Conservation (phyloP, 2,113 vertebrate genomes). For the Podarcis raffonei region DNA sequence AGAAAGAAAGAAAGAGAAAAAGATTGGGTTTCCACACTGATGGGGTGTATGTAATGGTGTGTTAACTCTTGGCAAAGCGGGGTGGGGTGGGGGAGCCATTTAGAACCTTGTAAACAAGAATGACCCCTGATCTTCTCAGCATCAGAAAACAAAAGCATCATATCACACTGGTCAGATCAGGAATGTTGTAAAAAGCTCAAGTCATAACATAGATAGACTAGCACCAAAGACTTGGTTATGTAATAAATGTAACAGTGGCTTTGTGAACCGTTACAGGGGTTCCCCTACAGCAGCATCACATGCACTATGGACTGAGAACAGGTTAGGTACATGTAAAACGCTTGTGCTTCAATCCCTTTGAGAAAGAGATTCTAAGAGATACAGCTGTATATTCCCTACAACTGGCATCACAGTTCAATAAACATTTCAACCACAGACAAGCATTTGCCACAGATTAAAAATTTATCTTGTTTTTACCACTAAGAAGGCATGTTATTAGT, state of each 20-base stretch:
- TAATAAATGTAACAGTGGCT: constrained; percentile 57
- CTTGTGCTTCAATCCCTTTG: constrained; percentile 70
- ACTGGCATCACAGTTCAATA: constrained; percentile 61
- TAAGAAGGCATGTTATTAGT: constrained; percentile 50
- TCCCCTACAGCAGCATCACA: constrained; percentile 52
- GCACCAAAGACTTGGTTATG: constrained; percentile 43
- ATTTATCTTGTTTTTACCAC: constrained; percentile 37
- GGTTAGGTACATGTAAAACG: constrained; percentile 51
- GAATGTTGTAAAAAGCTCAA: constrained; percentile 23
- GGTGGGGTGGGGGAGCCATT: constrained; percentile 8
- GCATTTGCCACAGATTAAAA: constrained; percentile 54
- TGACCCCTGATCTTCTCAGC: neutral
- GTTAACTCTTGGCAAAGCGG: constrained; percentile 25
- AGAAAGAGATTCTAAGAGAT: constrained; percentile 63
- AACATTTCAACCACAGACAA: constrained; percentile 59
- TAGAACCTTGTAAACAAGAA: constrained; percentile 54
- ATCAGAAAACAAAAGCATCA: neutral
- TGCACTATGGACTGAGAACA: constrained; percentile 58
- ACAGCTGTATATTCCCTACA: constrained; percentile 59
- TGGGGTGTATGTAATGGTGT: neutral
- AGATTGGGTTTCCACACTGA: constrained; percentile 46
- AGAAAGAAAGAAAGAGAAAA: too few relatives aligned
- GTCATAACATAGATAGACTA: constrained; percentile 53
- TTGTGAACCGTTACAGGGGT: constrained; percentile 56
- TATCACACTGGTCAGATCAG: neutral